Evolutionary conservation across 2,797 vertebrate species (phyloP), one percentile per base, ranked within the genome.

Genomic region (Eulemur mongoz): DNA sequence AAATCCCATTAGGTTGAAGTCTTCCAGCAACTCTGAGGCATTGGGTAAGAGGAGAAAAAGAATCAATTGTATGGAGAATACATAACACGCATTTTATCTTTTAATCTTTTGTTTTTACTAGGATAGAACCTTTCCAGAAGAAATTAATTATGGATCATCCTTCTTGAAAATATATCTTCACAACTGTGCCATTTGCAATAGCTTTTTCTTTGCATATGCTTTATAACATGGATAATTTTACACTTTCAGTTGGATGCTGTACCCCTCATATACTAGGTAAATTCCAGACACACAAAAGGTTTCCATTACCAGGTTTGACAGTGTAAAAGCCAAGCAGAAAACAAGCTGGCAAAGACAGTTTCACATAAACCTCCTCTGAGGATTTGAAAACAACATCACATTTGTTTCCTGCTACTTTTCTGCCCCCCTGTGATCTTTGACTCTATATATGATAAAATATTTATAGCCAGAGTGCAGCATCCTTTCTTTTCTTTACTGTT

Each of bases 401-500:
- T 92, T 96, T 94, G 59, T 90, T 93, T 96, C 65, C 91, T 78
- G 59, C 61, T 96, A 52, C 76, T 96, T 70, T 65, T 61, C 78
- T 83, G 61, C 40, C 63, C 65, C 69, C 52, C 84, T 90, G 73
- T 81, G 89, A 93, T 95, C 94, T 94, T 38, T 63, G 50, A 80
- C 45, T 96, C 65, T 81, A 48, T 57, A 27, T 45, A 90, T n/a
- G 82, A 96, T 91, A 81, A 96, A 97, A 95, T 95, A 97, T 96
- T 97, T 94, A 96, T 57, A 91, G 54, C 23, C 48, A 59, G 59
- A 94, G 23, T 30, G 69, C 73, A n/a, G 15, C 69, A 90, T 57
- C 57, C 50, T 59, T 82, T 82, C 73, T 27, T 83, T 88, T 50
- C 43, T n/a, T 90, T 61, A 35, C 20, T 79, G 38, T 57, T 90